Conservation (phyloP, 2,113 vertebrate species). For the Ahaetulla prasina region DNA sequence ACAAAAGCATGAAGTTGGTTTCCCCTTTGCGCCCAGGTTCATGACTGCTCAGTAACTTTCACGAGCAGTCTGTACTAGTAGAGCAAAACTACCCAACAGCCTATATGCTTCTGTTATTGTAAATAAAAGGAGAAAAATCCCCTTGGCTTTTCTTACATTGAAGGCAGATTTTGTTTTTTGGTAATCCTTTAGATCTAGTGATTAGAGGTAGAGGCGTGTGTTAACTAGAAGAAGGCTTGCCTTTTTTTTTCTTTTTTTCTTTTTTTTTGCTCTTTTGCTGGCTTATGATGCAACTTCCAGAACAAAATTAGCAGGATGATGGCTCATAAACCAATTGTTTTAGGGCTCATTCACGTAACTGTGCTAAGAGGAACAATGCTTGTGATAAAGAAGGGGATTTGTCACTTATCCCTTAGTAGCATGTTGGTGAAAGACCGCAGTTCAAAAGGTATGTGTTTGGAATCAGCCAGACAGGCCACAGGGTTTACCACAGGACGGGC, state of each 20-base stretch:
- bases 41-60: not conserved
- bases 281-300: not conserved
- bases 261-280: not conserved
- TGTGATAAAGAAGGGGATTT: conserved; percentile 10
- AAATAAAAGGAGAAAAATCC: not conserved
- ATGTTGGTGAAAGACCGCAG: not conserved
- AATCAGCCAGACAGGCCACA: not conserved
- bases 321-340: conserved; percentile 30
- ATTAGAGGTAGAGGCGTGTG: conserved; percentile 6
- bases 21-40: not conserved
- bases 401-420: not conserved
- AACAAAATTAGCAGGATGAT: not conserved
- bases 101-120: not conserved
- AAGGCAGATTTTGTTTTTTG: not conserved
- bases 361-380: conserved; percentile 9
- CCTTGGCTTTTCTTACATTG: not conserved
- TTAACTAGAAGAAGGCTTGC: conserved; percentile 14
- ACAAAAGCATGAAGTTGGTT: not conserved
- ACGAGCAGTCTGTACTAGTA: not conserved
- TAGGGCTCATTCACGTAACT: conserved; percentile 25
- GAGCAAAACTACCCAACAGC: not conserved
- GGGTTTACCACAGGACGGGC: not conserved
- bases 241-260: not conserved
- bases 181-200: not conserved
- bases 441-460: not conserved